phyloP scores from a whole-genome alignment of 1,140 invertebrate genomes.

The Nomia melanderi region DNA sequence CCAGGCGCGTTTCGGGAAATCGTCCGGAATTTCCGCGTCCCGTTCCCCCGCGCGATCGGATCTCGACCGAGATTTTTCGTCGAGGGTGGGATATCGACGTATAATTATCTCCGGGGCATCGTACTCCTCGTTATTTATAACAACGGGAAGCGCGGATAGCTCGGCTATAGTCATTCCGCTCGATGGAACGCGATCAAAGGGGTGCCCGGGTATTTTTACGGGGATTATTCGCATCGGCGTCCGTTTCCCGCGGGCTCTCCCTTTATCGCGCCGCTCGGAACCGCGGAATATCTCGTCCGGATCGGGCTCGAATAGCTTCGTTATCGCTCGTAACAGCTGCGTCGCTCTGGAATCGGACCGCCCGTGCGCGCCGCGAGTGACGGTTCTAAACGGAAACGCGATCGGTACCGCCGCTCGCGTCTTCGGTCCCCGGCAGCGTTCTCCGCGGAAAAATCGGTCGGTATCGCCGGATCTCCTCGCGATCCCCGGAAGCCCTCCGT shows the following conservation, averaged over 20 bases:
- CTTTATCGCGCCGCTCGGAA: neutral
- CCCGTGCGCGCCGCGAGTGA: slow-evolving; percentile 21
- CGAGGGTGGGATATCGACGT: neutral
- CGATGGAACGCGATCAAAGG: slow-evolving; percentile 14
- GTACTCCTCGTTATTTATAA: slow-evolving; percentile 37
- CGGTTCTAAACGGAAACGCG: slow-evolving; percentile 50
- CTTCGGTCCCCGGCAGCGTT: slow-evolving; percentile 14
- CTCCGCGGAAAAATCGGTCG: slow-evolving; percentile 13
- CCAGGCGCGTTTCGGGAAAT: too few species aligned
- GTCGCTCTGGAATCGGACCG: slow-evolving; percentile 31
- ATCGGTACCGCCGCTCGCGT: slow-evolving; percentile 43
- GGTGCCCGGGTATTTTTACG: slow-evolving; percentile 16
- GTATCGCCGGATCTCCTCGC: neutral
- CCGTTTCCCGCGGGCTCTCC: neutral
- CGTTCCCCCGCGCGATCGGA: neutral
- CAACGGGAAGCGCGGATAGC: slow-evolving; percentile 7
- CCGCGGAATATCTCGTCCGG: neutral
- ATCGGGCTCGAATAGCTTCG: neutral
- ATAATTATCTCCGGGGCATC: slow-evolving; percentile 6
- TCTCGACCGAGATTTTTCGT: neutral
- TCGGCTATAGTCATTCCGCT: slow-evolving; percentile 5
- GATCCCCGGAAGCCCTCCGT: neutral
- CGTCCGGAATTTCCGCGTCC: too few species aligned
- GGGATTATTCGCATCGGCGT: neutral
- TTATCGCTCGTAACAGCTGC: slow-evolving; percentile 15